Conservation (phyloP, 2,113 vertebrate species). For the Ia io region DNA sequence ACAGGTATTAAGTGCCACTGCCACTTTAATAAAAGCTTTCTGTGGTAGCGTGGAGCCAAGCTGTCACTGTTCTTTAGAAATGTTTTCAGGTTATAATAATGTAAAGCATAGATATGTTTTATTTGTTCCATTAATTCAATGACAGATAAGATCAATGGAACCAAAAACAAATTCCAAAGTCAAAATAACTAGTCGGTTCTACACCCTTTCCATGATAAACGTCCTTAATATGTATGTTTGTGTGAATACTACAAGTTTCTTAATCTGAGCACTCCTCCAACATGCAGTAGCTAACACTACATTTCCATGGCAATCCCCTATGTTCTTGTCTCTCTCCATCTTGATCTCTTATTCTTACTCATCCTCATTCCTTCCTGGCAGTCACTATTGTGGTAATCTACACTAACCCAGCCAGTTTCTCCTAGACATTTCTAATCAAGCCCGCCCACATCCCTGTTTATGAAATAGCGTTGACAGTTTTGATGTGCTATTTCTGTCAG, state of each 20-base stretch:
- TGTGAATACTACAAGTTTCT: not conserved
- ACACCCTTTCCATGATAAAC: not conserved
- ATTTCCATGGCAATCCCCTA: not conserved
- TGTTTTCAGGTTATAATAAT: not conserved
- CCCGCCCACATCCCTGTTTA: not conserved
- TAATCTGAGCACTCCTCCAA: not conserved
- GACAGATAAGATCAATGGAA: not conserved
- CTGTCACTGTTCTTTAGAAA: not conserved
- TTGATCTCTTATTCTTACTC: not conserved
- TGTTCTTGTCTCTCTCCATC: not conserved
- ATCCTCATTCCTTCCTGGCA: not conserved
- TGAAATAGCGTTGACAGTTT: not conserved
- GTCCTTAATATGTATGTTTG: not conserved
- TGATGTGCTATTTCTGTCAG: not conserved
- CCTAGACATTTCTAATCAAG: not conserved
- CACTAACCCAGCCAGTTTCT: not conserved
- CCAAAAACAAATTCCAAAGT: not conserved
- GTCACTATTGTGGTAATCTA: not conserved
- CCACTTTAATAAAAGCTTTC: not conserved
- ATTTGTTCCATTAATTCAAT: not conserved
- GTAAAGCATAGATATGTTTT: not conserved
- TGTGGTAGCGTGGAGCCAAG: not conserved
- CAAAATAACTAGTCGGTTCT: not conserved
- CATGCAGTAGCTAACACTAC: not conserved
- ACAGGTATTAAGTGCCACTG: not conserved